Evolutionary conservation across 2,888 invertebrate species (phyloP).

Genomic region (Acleris holmiana): DNA sequence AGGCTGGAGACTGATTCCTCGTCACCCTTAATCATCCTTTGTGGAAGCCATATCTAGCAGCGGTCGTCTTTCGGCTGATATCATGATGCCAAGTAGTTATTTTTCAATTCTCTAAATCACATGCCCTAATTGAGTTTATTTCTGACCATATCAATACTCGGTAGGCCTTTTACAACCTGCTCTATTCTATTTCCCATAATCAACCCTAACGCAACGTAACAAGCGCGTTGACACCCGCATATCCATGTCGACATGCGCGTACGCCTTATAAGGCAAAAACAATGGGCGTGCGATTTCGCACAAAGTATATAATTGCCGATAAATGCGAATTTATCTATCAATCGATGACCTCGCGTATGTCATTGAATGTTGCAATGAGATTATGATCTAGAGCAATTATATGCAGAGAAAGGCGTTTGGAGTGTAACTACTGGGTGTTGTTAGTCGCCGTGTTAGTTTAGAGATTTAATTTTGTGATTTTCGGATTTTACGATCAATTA

Average conservation of each 20-base stretch:
- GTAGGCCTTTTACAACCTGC: neutral
- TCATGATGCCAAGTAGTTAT: too few relatives aligned
- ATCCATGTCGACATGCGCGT: neutral
- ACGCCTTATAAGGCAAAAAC: slow-evolving; percentile 17
- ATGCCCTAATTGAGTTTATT: neutral
- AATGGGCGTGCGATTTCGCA: slow-evolving; percentile 17
- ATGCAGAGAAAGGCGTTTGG: slow-evolving; percentile 20
- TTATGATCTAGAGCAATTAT: slow-evolving; percentile 7
- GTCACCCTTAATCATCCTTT: too few relatives aligned
- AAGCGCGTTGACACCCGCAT: neutral
- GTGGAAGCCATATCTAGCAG: too few relatives aligned
- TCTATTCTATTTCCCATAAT: neutral
- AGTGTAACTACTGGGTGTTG: neutral
- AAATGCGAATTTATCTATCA: slow-evolving; percentile 3
- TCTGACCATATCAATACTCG: neutral
- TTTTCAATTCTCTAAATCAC: too few relatives aligned
- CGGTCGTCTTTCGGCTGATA: too few relatives aligned
- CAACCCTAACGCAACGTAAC: neutral
- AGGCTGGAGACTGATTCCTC: too few relatives aligned
- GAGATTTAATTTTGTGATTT: too few relatives aligned
- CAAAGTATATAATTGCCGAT: slow-evolving; percentile 14
- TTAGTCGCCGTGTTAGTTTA: too few relatives aligned
- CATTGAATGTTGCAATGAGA: slow-evolving; percentile 15
- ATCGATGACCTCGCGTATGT: slow-evolving; percentile 14
- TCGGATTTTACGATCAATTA: too few relatives aligned